These are phyloP conservation scores for Caradrina kadenii DNA, from an alignment of 2,888 invertebrate genomes.

Conservation along the genomic window DNA sequence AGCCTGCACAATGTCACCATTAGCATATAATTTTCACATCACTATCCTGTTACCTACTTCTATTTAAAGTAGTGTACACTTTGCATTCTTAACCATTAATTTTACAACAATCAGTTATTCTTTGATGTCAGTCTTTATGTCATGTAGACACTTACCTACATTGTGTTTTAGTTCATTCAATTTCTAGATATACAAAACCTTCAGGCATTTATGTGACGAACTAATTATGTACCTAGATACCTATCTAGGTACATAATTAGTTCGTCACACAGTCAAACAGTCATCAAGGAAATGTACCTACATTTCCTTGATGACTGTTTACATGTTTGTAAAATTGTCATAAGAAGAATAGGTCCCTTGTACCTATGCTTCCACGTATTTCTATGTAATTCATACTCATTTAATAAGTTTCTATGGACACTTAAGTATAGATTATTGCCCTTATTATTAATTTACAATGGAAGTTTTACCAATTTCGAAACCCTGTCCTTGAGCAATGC, in stretches of 20 bases:
- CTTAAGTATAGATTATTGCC: neutral
- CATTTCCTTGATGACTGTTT: slow-evolving; percentile 20
- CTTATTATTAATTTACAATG: neutral
- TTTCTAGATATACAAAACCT: neutral
- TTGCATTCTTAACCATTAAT: slow-evolving; percentile 41
- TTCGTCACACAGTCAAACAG: no score
- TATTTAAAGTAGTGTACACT: slow-evolving; percentile 36
- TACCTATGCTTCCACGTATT: neutral
- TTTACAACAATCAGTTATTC: slow-evolving; percentile 41
- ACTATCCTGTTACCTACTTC: slow-evolving; percentile 48
- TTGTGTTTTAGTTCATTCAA: slow-evolving; percentile 46
- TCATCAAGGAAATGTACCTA: no score
- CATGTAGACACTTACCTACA: slow-evolving; percentile 12
- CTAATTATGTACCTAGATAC: slow-evolving; percentile 14
- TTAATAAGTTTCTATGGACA: neutral
- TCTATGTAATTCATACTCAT: neutral
- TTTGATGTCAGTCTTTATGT: slow-evolving; percentile 41
- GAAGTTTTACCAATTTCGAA: slow-evolving; percentile 60
- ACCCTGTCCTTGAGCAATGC: slow-evolving; percentile 70
- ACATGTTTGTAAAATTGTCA: slow-evolving; percentile 18
- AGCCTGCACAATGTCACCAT: slow-evolving; percentile 50
- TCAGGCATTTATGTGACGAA: neutral
- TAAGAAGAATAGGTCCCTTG: slow-evolving; percentile 6
- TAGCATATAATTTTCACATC: slow-evolving; percentile 56
- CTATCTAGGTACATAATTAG: no score